Base-by-base conservation (phyloP, 2,797 vertebrate genomes). In the Holocentrus rufus region DNA sequence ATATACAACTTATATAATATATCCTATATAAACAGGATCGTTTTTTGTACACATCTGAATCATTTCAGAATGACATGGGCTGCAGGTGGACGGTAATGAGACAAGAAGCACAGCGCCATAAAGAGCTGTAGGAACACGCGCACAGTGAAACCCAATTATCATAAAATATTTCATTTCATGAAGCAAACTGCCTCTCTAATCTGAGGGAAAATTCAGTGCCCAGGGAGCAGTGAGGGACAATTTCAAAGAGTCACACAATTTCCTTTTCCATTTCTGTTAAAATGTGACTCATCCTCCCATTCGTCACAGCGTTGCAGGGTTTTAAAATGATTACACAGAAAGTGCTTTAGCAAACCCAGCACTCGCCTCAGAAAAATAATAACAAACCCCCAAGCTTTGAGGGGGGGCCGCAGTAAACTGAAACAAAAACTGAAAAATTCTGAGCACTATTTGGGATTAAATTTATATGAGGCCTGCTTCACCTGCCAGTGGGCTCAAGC, bases 281-380 rank as follows among this genome's bases (percentile, higher is more conserved):
- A 85, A 84, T 83, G 76, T 74, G 87, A 90, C 72, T 90, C 85
- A 87, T 87, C 78, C 76, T 76, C 4, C 47, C 62, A 69, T 80
- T 89, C 50, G 74, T 87, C 80, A 81, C 69, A 84, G 65, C 56
- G 63, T 85, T 82, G 56, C 65, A 55, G 75, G 75, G 72, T 65
- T 84, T 85, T 77, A 69, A 82, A 90, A 79, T 73, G 55, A 88
- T 88, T 85, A 81, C 56, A 71, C 49, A 65, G 63, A 77, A 68
- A 77, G 70, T 18, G 34, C 70, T 72, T 74, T 52, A 59, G 64
- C 65, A 74, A 85, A 70, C 72, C 74, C 53, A 66, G 57, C 20
- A 18, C 31, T 76, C 15, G 46, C 72, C 70, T 69, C 52, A 54
- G 42, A 80, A 77, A 82, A 79, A 77, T 49, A 84, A 85, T 15